phyloP scores from a whole-genome alignment of 1,140 invertebrate genomes.

The Halesus radiatus region DNA sequence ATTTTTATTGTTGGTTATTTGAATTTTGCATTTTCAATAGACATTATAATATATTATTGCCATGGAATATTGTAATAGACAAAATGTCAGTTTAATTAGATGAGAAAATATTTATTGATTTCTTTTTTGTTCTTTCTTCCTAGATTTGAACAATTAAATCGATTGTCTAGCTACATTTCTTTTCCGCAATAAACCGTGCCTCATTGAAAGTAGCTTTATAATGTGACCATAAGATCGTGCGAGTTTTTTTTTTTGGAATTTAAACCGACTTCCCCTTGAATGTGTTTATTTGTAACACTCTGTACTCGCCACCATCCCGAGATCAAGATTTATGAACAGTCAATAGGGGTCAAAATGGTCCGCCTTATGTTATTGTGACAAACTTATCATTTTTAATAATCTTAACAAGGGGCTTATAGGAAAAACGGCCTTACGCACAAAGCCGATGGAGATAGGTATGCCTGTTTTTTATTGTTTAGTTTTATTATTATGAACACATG shows the following conservation, averaged over 20 bases:
- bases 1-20: background rate
- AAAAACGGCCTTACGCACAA: conserved; percentile 51
- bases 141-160: no score
- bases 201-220: no score
- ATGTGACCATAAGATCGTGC: no score
- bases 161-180: no score
- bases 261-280: no score
- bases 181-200: no score
- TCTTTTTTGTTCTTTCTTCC: no score
- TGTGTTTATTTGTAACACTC: conserved; percentile 10
- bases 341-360: conserved; percentile 56
- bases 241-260: no score
- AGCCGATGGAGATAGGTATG: conserved; percentile 34
- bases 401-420: conserved; percentile 56
- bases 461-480: conserved; percentile 42
- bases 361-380: conserved; percentile 57
- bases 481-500: conserved; percentile 43
- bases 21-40: background rate
- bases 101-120: no score
- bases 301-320: conserved; percentile 41
- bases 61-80: no score
- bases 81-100: no score
- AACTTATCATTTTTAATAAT: conserved; percentile 59
- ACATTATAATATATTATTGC: no score
- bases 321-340: conserved; percentile 55